Conservation (phyloP, 1,140 invertebrate genomes). For the Leptinotarsa undecemlineata region DNA sequence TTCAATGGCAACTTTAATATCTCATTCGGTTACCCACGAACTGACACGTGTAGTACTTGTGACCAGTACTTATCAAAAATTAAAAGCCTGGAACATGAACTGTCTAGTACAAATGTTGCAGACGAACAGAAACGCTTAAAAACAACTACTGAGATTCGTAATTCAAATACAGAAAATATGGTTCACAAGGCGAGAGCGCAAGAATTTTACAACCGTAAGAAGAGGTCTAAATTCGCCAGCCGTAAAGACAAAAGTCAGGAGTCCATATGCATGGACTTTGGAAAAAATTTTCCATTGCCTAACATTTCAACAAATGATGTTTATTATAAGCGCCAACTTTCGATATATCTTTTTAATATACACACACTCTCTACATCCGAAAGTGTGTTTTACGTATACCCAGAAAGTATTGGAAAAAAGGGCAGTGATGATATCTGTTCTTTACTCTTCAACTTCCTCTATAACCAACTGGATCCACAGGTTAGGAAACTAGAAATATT, state of each 20-base stretch:
- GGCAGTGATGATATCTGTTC: slow-evolving; percentile 19
- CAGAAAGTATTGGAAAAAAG: slow-evolving; percentile 35
- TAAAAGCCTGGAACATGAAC: slow-evolving; percentile 2
- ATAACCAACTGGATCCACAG: slow-evolving; percentile 32
- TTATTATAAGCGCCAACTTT: slow-evolving; percentile 35
- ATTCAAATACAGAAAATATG: background rate
- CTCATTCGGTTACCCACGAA: slow-evolving; percentile 33
- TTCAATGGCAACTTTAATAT: slow-evolving; percentile 36
- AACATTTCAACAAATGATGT: slow-evolving; percentile 40
- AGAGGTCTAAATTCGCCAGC: slow-evolving; percentile 8
- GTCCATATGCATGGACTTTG: slow-evolving; percentile 36
- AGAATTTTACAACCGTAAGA: slow-evolving; percentile 28
- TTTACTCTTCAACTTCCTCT: slow-evolving; percentile 24
- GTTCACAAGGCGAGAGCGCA: background rate
- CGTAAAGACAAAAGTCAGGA: slow-evolving; percentile 24
- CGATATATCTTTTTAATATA: slow-evolving; percentile 37
- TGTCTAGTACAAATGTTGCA: background rate
- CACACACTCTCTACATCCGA: slow-evolving; percentile 27
- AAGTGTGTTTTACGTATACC: slow-evolving; percentile 32
- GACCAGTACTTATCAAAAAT: slow-evolving; percentile 8
- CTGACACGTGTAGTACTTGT: slow-evolving; percentile 29
- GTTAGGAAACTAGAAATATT: slow-evolving; percentile 36
- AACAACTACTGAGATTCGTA: background rate
- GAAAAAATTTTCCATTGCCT: slow-evolving; percentile 34
- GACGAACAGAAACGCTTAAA: slow-evolving; percentile 3